Evolutionary conservation across 92 coral and sea anemone genomes (phyloP), one percentile per base, ranked within the genome.

Genomic region (Blastomussa wellsi): DNA sequence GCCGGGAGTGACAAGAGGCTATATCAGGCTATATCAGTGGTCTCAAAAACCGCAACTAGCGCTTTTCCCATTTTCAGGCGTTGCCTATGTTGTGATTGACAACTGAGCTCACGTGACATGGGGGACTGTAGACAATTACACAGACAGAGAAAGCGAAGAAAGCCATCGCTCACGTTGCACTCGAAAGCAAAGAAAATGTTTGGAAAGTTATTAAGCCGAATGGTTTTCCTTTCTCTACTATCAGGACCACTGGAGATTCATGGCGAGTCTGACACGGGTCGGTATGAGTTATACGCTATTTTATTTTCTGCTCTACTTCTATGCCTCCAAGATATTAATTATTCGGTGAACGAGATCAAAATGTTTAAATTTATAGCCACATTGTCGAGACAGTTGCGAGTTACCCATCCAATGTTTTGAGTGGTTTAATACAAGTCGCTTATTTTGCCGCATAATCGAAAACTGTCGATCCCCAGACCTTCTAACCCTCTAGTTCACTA

Each of bases 211-310:
- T 36, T 3, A 14, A 33, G 12, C 42, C n/a, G 41, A 3, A 0
- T 70, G 5, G 28, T 33, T 38, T 14, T 70, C 26, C 47, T 70
- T 37, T 24, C 26, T 70, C 26, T 70, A 8, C 35, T 70, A 6
- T 70, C 48, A 38, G 75, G 26, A 9, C 2, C n/a, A 17, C n/a
- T 29, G 7, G 13, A 28, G 2, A 35, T 20, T 20, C 44, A 19
- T 12, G 84, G 62, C 84, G 17, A 44, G 31, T 20, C 66, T 36
- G 48, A 13, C 0, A 29, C 65, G 24, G 84, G 84, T 80, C 17
- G 67, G 84, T 44, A 28, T 62, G 11, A 67, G 72, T 35, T 22
- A 60, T 14, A 29, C 28, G 16, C 10, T 49, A 57, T 36, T 35
- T 53, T 53, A 60, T 7, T 60, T 62, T 62, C 5, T 10, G 12